Evolutionary conservation across 1,140 invertebrate species (phyloP).

Genomic region (Lepidurus couesii): DNA sequence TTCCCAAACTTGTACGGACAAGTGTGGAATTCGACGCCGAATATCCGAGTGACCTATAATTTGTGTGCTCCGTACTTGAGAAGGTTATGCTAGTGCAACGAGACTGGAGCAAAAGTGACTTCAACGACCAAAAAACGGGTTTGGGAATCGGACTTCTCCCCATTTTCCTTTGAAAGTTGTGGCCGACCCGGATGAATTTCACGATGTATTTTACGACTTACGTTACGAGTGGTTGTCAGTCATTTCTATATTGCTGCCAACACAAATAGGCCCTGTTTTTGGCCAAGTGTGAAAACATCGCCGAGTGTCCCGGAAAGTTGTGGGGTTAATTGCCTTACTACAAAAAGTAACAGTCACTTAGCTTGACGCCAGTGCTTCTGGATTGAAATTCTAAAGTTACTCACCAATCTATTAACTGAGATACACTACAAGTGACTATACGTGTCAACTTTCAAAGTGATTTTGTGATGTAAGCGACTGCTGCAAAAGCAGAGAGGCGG

Average conservation of each 20-base stretch:
- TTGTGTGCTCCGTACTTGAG: background rate
- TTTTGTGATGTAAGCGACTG: no score
- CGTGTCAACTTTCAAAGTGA: no score
- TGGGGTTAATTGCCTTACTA: no score
- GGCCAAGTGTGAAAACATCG: conserved; percentile 23
- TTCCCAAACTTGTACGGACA: background rate
- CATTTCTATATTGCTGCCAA: background rate
- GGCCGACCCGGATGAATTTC: background rate
- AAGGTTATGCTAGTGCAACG: background rate
- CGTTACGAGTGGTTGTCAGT: background rate
- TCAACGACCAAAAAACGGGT: background rate
- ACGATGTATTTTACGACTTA: background rate
- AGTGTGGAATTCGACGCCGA: background rate
- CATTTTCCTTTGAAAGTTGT: background rate
- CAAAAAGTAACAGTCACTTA: no score
- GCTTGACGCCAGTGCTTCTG: no score
- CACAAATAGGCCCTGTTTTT: no score
- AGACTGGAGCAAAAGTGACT: background rate
- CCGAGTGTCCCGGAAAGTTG: background rate
- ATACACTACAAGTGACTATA: no score
- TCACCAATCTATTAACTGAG: no score
- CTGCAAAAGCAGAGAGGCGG: no score
- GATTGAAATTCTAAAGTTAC: no score
- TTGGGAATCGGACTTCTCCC: background rate
- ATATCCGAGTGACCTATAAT: background rate